phyloP scores from a whole-genome alignment of 2,797 vertebrate genomes.

The Lepidocolaptes lacrymiger region DNA sequence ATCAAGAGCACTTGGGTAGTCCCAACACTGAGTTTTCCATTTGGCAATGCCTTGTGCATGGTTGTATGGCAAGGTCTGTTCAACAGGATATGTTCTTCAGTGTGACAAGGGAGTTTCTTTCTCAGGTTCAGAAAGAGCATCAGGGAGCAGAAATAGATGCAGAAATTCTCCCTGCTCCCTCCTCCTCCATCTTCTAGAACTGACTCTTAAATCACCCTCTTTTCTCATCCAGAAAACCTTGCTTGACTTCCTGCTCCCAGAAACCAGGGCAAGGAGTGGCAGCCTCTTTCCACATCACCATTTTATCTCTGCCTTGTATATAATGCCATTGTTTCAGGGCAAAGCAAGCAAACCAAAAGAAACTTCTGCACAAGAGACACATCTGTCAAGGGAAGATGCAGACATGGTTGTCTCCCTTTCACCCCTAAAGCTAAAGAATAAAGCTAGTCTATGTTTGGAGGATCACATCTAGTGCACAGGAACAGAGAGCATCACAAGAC shows the following conservation, averaged over 20 bases:
- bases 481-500: background rate
- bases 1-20: background rate
- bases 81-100: background rate
- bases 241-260: background rate
- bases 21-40: background rate
- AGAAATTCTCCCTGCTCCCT: background rate
- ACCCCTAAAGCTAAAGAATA: background rate
- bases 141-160: background rate
- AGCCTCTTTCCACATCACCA: background rate
- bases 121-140: background rate
- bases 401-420: background rate
- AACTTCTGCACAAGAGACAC: background rate
- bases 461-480: background rate
- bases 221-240: rapidly evolving
- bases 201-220: background rate
- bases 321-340: background rate
- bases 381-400: background rate
- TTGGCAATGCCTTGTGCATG: background rate
- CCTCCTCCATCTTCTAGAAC: background rate
- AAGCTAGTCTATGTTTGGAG: background rate
- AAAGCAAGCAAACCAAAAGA: background rate
- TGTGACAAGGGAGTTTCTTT: background rate
- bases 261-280: background rate
- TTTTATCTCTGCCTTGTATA: background rate
- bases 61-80: background rate